These are phyloP conservation scores for Apamea anceps DNA, from an alignment of 2,888 invertebrate genomes.

Conservation along the genomic window DNA sequence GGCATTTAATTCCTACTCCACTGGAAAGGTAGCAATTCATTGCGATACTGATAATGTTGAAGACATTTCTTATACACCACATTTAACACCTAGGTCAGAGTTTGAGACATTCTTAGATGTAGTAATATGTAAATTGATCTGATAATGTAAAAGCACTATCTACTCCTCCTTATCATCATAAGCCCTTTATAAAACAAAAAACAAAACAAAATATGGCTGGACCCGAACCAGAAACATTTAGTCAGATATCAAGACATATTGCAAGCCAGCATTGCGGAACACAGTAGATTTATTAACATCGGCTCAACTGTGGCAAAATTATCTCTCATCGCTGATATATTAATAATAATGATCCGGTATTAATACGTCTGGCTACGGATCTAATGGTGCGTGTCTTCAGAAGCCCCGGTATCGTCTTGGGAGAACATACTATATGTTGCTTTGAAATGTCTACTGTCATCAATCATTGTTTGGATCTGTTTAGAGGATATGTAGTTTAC, in stretches of 20 bases:
- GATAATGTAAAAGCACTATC: slow-evolving; percentile 48
- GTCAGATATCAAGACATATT: slow-evolving; percentile 63
- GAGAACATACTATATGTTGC: slow-evolving; percentile 23
- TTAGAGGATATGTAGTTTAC: slow-evolving; percentile 23
- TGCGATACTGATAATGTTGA: slow-evolving; percentile 1
- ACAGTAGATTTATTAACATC: slow-evolving; percentile 71
- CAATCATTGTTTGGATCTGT: slow-evolving; percentile 50
- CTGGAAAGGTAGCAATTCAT: slow-evolving; percentile 24
- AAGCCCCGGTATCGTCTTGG: slow-evolving; percentile 69
- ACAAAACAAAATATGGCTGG: slow-evolving; percentile 41
- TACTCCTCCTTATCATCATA: slow-evolving; percentile 32
- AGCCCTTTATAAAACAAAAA: slow-evolving; percentile 2
- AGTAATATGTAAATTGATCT: slow-evolving; percentile 41
- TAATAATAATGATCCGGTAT: slow-evolving; percentile 81
- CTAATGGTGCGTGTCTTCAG: slow-evolving; percentile 77
- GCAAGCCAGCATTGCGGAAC: slow-evolving; percentile 67
- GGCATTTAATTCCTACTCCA: slow-evolving; percentile 1
- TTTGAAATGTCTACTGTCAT: slow-evolving; percentile 46
- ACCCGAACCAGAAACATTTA: slow-evolving; percentile 44
- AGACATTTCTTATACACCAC: slow-evolving; percentile 17
- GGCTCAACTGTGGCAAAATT: slow-evolving; percentile 70
- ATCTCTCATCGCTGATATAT: slow-evolving; percentile 79
- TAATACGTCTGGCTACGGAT: slow-evolving; percentile 77
- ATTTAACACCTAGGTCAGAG: slow-evolving; percentile 17
- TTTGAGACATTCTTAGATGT: slow-evolving; percentile 9